Conservation (phyloP, 2,113 vertebrate genomes). For the Furnarius figulus region DNA sequence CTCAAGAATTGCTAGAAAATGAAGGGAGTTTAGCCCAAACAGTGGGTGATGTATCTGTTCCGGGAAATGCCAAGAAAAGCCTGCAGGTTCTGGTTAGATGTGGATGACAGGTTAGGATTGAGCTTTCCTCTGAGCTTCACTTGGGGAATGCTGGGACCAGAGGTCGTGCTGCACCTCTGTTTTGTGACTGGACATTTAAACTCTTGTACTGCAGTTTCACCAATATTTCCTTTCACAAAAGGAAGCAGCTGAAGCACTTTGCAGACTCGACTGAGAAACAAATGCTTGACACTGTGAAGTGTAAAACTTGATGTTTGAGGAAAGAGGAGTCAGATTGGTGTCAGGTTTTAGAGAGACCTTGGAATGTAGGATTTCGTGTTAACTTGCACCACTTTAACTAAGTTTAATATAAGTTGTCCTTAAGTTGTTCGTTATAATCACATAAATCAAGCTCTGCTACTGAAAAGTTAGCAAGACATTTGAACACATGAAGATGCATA, state of each 20-base stretch:
- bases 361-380: not conserved
- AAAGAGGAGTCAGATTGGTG: not conserved
- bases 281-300: not conserved
- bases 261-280: fast-evolving
- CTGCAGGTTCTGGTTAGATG: not conserved
- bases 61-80: not conserved
- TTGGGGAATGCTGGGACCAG: not conserved
- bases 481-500: not conserved
- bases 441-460: not conserved
- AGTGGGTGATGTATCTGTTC: fast-evolving
- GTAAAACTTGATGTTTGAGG: not conserved
- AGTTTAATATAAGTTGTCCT: not conserved
- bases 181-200: not conserved
- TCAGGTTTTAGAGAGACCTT: not conserved
- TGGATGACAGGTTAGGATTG: not conserved
- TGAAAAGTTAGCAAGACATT: not conserved
- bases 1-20: not conserved
- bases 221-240: not conserved
- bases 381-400: not conserved
- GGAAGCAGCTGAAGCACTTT: not conserved
- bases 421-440: not conserved
- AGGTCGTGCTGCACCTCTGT: not conserved
- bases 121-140: not conserved
- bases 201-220: not conserved
- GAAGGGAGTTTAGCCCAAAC: not conserved